Conservation (phyloP, 1,140 invertebrate genomes). For the Leptonema lineaticorne region DNA sequence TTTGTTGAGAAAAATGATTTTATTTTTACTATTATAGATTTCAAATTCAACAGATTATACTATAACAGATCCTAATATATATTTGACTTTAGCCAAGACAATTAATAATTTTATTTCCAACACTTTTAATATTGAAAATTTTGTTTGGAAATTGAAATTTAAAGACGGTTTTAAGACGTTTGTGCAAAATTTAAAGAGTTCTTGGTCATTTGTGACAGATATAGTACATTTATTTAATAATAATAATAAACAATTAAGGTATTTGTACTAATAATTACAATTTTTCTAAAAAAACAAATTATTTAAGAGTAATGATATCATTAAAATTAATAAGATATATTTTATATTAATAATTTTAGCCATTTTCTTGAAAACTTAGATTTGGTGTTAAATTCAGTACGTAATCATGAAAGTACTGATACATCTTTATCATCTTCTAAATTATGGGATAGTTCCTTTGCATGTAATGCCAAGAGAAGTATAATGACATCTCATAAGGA, state of each 20-base stretch:
- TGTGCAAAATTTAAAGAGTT: conserved; percentile 23
- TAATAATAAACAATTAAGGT: too few species aligned
- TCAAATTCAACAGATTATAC: background rate
- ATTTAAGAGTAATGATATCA: too few species aligned
- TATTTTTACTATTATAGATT: too few species aligned
- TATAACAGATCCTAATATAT: conserved; percentile 42
- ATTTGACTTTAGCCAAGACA: conserved; percentile 46
- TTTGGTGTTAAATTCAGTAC: conserved; percentile 43
- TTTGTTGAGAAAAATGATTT: too few species aligned
- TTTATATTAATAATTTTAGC: too few species aligned
- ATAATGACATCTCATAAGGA: background rate
- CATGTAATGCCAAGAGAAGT: conserved; percentile 11
- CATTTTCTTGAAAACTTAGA: conserved; percentile 47
- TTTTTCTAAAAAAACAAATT: too few species aligned
- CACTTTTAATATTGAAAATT: conserved; percentile 36
- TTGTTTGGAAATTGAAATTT: background rate
- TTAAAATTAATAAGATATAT: too few species aligned
- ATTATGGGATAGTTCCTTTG: conserved; percentile 33
- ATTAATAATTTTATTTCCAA: conserved; percentile 48
- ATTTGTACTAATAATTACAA: too few species aligned
- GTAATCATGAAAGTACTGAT: background rate
- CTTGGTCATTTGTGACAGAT: too few species aligned
- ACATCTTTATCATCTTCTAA: background rate
- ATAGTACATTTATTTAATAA: too few species aligned
- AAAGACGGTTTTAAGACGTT: conserved; percentile 15